Base-by-base conservation (phyloP, 2,113 vertebrate species). In the Odontophorus gujanensis region DNA sequence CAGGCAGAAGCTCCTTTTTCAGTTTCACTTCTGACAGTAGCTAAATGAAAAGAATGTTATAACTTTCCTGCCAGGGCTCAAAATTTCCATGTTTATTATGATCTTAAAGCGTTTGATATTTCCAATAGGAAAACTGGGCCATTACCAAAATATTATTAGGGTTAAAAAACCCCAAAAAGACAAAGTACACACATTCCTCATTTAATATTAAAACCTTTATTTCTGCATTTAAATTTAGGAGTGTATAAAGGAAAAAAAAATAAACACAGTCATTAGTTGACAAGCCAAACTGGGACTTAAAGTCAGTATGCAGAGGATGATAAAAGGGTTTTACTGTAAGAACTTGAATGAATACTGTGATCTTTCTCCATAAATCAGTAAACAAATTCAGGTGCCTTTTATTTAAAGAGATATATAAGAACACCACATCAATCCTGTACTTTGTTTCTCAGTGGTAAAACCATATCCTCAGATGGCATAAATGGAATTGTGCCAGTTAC, bases 21-120 rank as follows among this genome's bases (percentile, higher is more conserved):
- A 98, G 84, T 81, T 98, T 98, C 43, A 99, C 72, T 79, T 99
- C 99, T 71, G 95, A 94, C 55, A 98, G 96, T 84, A 99, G 95
- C 99, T 99, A 93, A 87, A 96, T 55, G 55, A 75, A 65, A 97
- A 83, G 84, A 91, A 84, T 13, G 30, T 92, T 61, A 77, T 14
- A 87, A 59, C 14, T 65, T 42, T 65, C 83, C 8, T 72, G 25
- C 42, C 30, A 65, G 73, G 43, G 82, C 65, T 80, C 78, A 81
- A 45, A 42, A 76, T n/a, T 28, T 79, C 42, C 32, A 42, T 26
- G 17, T 82, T 45, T 42, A 26, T 58, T 50, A 80, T 77, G 50
- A 69, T 26, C 42, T 67, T 32, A 74, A 11, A 86, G 14, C 11
- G 17, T 2, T 47, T 68, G 21, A 25, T 67, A 76, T 51, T 30